Percentiles rank a stretch among this genome's conserved stretches.
Evolutionary conservation across 2,888 invertebrate genomes (phyloP).

Genomic region (Invenusta paracnida): DNA sequence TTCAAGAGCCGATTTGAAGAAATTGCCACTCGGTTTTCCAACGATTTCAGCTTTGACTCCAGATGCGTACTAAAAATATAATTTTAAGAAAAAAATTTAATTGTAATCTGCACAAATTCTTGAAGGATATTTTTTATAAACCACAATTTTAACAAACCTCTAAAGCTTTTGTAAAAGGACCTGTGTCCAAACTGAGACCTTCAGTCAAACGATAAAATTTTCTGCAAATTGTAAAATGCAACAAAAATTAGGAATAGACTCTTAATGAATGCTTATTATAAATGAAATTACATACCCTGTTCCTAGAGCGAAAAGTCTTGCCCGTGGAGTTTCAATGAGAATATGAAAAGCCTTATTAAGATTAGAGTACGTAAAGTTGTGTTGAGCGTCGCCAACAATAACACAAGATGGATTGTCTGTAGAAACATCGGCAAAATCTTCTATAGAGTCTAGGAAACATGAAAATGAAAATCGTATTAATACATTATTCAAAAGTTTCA

Average conservation of each 20-base stretch:
- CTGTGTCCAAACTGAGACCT: neutral
- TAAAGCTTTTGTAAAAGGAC: neutral
- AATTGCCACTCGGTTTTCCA: neutral
- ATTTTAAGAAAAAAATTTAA: neutral
- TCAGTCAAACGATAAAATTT: neutral
- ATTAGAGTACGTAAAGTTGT: neutral
- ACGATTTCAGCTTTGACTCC: neutral
- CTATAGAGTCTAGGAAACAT: neutral
- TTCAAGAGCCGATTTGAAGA: neutral
- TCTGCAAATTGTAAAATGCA: neutral
- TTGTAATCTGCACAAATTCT: neutral
- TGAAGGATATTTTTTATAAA: neutral
- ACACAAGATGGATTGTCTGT: neutral
- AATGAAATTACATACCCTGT: neutral
- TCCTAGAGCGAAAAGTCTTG: neutral
- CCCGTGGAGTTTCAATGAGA: neutral
- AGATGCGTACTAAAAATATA: neutral
- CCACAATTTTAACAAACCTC: neutral
- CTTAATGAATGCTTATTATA: no score
- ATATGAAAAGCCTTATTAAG: neutral
- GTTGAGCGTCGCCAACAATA: neutral
- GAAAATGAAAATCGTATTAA: no score
- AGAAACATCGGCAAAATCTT: neutral
- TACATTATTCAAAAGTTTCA: no score
- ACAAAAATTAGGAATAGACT: neutral